Base-by-base conservation (phyloP, 2,888 invertebrate species). In the Heliconius erato region DNA sequence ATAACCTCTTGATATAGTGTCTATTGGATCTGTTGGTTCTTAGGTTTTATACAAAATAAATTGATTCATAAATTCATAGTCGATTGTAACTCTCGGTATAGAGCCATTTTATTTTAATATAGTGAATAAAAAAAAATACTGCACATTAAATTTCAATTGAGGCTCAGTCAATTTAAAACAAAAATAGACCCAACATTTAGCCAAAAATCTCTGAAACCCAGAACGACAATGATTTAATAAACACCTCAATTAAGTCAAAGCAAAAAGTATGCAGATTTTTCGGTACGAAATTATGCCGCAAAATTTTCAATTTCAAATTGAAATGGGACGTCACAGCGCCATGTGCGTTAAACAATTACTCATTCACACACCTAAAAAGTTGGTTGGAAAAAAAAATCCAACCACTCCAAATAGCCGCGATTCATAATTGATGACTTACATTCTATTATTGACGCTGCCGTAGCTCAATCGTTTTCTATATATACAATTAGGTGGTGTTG, bases 261-360 rank as follows among this genome's bases (percentile, higher is more conserved):
- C 84, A 86, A 88, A 90, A 91, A 90, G 90, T 91, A 91, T 91
- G 91, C 89, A 89, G 88, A 91, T 87, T 86, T 87, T 86, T 86
- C 84, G 87, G 87, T 88, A 90, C 86, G 87, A 89, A 91, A 91
- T 90, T 90, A 91, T 90, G 88, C 91, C 88, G 87, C 87, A 87
- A 87, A 63, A 89, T 89, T 89, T 90, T 88, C 85, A 83, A 90
- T 90, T 65, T 89, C 90, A 89, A 91, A 92, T 92, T 90, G 88
- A 89, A 89, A 90, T 91, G 88, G 89, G 87, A 87, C 88, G 90
- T 89, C 90, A 91, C 87, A 83, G 88, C 88, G 84, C 81, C 35
- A 86, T 84, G 88, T 86, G 82, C 86, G 90, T 89, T 89, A 90
- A 91, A 89, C 90, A 92, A 91, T 92, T 91, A 91, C 88, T 89